Base-by-base conservation (phyloP, 2,797 vertebrate genomes). In the Sternotherus odoratus region DNA sequence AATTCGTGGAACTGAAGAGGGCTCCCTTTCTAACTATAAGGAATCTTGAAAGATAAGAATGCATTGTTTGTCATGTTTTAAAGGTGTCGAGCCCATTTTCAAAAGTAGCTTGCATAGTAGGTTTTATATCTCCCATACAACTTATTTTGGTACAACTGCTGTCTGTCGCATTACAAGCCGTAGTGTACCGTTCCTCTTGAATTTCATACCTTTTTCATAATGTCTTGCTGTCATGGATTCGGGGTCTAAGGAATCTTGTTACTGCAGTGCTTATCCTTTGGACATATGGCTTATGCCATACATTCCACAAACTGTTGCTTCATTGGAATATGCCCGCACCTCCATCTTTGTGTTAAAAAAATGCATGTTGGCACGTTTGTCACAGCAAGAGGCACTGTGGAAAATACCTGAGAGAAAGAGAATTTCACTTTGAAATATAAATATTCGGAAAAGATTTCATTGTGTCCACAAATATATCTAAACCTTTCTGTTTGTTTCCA, bases 391-490 rank as follows among this genome's bases (percentile, higher is more conserved):
- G 49, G 83, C 88, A 77, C 1, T 0, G 75, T 0, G 19, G 69
- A 86, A 86, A 91, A 77, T 50, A 15, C 50, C 66, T 94, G 74
- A 79, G 72, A 85, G 87, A 77, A 72, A 86, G 77, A 91, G 84
- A 77, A 30, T 83, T 78, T 89, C 11, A 69, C 9, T 91, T 87
- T 56, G 46, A 88, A 93, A 60, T 69, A 78, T 60, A 96, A 93
- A 79, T 79, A 77, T 15, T 5, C 84, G 17, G 87, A 36, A 91
- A 72, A 69, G 79, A 85, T 93, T 94, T 79, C 74, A 48, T 48
- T n/a, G 21, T 53, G 30, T 89, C 69, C 86, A 51, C 72, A 92
- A 21, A 79, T 69, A 86, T 81, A 24, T 79, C 23, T 49, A 82
- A 4, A 28, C 79, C 60, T 81, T 4, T 85, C 51, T 26, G 50